Conservation (phyloP, 2,113 vertebrate genomes). For the Pogonocichla stellata region DNA sequence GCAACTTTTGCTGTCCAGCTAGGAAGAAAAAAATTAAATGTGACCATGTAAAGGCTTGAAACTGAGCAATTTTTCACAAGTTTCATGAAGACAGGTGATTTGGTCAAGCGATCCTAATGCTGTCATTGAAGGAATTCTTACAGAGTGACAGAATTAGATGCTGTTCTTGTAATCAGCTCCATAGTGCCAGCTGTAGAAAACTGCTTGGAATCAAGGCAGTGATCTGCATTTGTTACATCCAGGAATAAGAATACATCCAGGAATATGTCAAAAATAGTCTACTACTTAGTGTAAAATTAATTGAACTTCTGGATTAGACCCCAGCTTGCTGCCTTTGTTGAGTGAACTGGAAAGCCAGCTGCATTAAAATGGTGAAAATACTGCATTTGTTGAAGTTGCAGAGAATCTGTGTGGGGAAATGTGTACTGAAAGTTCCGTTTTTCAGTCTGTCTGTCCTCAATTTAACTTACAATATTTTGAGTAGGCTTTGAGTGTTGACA, state of each 20-base stretch:
- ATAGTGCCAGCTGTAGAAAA: neutral
- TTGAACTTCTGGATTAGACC: neutral
- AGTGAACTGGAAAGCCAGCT: neutral
- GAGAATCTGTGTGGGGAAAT: neutral
- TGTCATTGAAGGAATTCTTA: neutral
- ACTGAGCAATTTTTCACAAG: neutral
- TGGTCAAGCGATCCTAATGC: neutral
- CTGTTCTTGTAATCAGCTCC: neutral
- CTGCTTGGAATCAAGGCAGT: neutral
- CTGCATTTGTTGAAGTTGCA: neutral
- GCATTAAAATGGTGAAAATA: neutral
- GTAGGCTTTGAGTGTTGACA: neutral
- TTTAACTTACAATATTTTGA: neutral
- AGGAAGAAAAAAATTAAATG: neutral
- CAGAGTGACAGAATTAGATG: neutral
- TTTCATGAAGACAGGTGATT: neutral
- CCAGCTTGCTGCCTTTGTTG: neutral
- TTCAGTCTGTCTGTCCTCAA: neutral
- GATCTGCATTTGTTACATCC: neutral
- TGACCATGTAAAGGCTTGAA: neutral
- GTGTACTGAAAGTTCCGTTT: neutral
- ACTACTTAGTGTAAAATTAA: neutral
- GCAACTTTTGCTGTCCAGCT: neutral
- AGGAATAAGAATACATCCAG: neutral
- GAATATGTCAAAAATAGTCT: neutral